Base-by-base conservation (phyloP, 1,140 invertebrate species). In the Psix sp. region DNA sequence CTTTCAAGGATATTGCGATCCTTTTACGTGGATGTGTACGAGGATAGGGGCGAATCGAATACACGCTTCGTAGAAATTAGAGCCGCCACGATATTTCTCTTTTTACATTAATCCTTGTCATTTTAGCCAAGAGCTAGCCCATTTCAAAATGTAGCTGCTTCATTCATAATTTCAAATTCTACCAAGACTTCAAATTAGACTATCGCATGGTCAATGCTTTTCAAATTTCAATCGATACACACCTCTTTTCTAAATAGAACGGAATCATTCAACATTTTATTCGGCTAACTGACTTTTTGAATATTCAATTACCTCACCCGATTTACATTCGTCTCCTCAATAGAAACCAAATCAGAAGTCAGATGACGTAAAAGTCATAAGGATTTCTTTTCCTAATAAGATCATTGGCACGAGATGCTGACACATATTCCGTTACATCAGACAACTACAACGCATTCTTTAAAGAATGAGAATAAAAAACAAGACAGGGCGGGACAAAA, bases 1-100 rank as follows among this genome's bases (percentile, higher is more conserved):
- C 62, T 65, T 65, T 65, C 62, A 65, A 65, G 62, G 51, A 66
- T 66, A 66, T 56, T 66, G 62, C 62, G 62, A 66, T 35, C 62
- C 42, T 56, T 66, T 66, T 56, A 43, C 59, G 46, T 36, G 39
- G 59, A 33, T 38, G 38, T 35, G 36, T 24, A 24, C 18, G 21
- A 60, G 26, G 26, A 63, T 29, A 33, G 45, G 59, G 48, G 48
- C 59, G 48, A 63, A 63, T 52, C 48, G 59, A 63, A 63, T 20
- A 38, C 45, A 36, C 29, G 39, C 46, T 63, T 52, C 59, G 42
- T 52, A 31, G 59, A 52, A 63, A 63, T 63, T 63, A 52, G 39
- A 63, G 40, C 39, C 31, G 11, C 31, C 38, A 51, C 35, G 57
- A 20, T 62, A 49, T 38, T 36, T 24, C 46, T 62, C 59, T 40